Evolutionary conservation across 2,888 invertebrate genomes (phyloP).

Genomic region (Monoplex corrugatus): DNA sequence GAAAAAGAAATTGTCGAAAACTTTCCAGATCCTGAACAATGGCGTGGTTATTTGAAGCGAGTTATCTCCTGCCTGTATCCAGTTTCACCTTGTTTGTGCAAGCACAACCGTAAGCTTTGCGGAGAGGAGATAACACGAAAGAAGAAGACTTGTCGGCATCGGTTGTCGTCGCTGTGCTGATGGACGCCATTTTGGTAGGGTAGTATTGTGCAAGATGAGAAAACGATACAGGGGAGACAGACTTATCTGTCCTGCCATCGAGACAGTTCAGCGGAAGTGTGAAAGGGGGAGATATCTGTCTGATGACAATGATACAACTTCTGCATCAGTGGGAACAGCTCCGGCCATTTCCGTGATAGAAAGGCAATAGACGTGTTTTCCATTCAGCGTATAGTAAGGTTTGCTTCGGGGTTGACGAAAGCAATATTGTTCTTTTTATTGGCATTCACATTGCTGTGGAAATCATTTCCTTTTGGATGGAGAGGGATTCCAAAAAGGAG

Average conservation of each 20-base stretch:
- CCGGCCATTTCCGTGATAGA: too few species aligned
- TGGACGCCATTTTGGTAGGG: slow-evolving; percentile 26
- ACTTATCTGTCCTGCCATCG: slow-evolving; percentile 42
- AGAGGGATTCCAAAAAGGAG: too few species aligned
- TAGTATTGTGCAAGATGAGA: slow-evolving; percentile 24
- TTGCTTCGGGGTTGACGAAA: too few species aligned
- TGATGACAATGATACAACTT: slow-evolving; percentile 34
- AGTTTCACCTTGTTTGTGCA: slow-evolving; percentile 9
- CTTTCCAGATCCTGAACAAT: not conserved
- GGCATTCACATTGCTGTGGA: too few species aligned
- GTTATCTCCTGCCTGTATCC: not conserved
- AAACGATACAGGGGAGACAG: slow-evolving; percentile 24
- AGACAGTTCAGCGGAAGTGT: slow-evolving; percentile 40
- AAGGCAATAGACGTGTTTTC: too few species aligned
- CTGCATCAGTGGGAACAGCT: too few species aligned
- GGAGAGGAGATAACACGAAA: slow-evolving; percentile 31
- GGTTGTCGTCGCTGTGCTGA: slow-evolving; percentile 35
- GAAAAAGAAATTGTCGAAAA: not conserved
- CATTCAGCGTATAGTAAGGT: too few species aligned
- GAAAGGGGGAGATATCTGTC: slow-evolving; percentile 39
- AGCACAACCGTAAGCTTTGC: slow-evolving; percentile 28
- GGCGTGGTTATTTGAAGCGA: not conserved
- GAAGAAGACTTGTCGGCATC: slow-evolving; percentile 33
- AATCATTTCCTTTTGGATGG: too few species aligned
- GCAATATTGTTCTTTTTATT: too few species aligned